Evolutionary conservation across 2,113 vertebrate species (phyloP).

Genomic region (Anguilla japonica): DNA sequence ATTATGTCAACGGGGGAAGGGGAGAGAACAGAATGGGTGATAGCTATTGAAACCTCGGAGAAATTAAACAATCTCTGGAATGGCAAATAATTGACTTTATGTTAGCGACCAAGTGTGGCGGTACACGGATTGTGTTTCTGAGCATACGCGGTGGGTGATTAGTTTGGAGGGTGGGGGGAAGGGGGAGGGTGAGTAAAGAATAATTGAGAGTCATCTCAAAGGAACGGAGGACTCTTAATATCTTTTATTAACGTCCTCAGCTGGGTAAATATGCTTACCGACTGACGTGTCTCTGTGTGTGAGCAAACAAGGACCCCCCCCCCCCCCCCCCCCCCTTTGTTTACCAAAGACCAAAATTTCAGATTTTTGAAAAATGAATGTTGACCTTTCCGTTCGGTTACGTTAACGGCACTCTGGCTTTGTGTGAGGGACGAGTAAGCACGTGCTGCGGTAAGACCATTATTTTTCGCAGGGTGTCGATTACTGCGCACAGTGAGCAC

Average conservation of each 20-base stretch:
- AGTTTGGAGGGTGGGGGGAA: not conserved
- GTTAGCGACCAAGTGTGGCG: constrained; percentile 29
- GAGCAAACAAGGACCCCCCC: not conserved
- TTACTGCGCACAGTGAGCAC: not conserved
- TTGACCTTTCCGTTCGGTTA: not conserved
- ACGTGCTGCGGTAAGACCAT: no score
- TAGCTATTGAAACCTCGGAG: constrained; percentile 43
- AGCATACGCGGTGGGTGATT: not conserved
- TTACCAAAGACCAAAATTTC: not conserved
- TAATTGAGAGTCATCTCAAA: constrained; percentile 16
- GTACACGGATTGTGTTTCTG: constrained; percentile 11
- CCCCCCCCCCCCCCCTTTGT: not conserved
- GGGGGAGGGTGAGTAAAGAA: not conserved
- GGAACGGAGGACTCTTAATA: constrained; percentile 1
- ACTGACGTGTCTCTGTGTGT: not conserved
- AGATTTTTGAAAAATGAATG: constrained; percentile 2
- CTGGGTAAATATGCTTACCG: constrained; percentile 37
- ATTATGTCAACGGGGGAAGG: constrained; percentile 29
- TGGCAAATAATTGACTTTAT: constrained; percentile 47
- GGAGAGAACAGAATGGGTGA: constrained; percentile 18
- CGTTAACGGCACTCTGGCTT: not conserved
- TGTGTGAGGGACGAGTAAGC: no score
- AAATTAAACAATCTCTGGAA: constrained; percentile 47
- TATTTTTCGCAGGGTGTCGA: no score
- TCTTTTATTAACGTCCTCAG: constrained; percentile 1